Base-by-base conservation (phyloP, 2,113 vertebrate genomes). In the Anthoscopus minutus region DNA sequence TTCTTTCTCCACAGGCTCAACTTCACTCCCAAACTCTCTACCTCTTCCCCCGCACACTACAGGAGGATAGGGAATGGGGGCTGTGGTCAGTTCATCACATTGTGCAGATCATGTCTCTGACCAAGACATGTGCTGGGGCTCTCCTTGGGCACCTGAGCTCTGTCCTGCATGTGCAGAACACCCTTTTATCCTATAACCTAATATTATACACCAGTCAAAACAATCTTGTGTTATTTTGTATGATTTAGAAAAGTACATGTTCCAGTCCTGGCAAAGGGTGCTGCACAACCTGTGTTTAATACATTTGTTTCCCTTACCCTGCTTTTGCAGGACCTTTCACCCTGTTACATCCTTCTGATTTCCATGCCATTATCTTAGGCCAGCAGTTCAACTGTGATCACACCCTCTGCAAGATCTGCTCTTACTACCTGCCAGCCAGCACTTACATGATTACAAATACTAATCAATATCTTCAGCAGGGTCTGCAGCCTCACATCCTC, bases 51-150 rank as follows among this genome's bases (percentile, higher is more conserved):
- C 37, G 37, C 22, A 33, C 9, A 12, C 15, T 16, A 35, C 44
- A 20, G 22, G 18, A 7, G 6, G 18, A 37, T 25, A 37, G 50
- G 27, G 37, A 72, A 19, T 50, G 18, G 76, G 7, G 11, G 31
- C 37, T 65, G 44, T 33, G 27, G 22, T 73, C 77, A 65, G 33
- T 51, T 57, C 28, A 21, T 73, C 51, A 20, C 11, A 3, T n/a
- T 4, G 2, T 35, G 35, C 35, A 64, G 33, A 28, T 54, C 0
- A 0, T 69, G 15, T 23, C 17, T 69, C 54, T 69, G 28, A 18
- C 25, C 64, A 57, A 31, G 17, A 20, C 7, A 11, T 3, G 4
- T 42, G 2, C 8, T 1, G 1, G 20, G 11, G 22, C 12, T 86
- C 31, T 79, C 56, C 11, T 66, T 62, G 20, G 77, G 44, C 17